phyloP scores from a whole-genome alignment of 2,888 invertebrate genomes.

The Platypus cylindrus region DNA sequence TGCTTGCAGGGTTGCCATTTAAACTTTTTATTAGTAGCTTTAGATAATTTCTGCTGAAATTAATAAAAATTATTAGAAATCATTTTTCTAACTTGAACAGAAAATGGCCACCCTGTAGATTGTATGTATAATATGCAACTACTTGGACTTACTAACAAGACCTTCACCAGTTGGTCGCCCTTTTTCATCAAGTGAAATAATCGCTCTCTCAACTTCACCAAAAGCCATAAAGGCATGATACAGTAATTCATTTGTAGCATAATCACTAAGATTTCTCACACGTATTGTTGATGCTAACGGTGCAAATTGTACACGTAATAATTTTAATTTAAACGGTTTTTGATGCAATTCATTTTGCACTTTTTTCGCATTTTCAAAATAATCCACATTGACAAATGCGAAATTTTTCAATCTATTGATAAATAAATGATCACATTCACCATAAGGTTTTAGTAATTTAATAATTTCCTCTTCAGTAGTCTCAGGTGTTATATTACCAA shows the following conservation, averaged over 20 bases:
- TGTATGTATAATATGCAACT: neutral
- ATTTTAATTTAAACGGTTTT: constrained; percentile 57
- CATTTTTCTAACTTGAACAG: no score
- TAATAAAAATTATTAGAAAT: no score
- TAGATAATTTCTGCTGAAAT: no score
- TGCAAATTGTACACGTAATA: constrained; percentile 85
- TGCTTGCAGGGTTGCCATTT: no score
- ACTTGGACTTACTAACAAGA: constrained; percentile 44
- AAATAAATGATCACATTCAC: constrained; percentile 85
- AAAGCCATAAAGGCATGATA: constrained; percentile 80
- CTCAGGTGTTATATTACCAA: constrained; percentile 76
- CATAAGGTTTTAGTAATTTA: constrained; percentile 72
- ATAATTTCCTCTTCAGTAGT: constrained; percentile 79
- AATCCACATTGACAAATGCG: constrained; percentile 90
- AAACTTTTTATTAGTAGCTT: no score
- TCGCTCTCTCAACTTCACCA: constrained; percentile 80
- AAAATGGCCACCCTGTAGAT: no score
- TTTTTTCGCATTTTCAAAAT: constrained; percentile 80
- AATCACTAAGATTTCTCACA: constrained; percentile 83
- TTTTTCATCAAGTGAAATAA: constrained; percentile 89
- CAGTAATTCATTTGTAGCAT: constrained; percentile 89
- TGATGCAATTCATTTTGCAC: constrained; percentile 93
- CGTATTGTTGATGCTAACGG: constrained; percentile 86
- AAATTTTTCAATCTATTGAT: constrained; percentile 92
- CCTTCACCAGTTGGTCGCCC: constrained; percentile 93